Percentiles rank a stretch among this genome's conserved stretches.
phyloP scores from a whole-genome alignment of 2,888 invertebrate species.

The Artemia sp. region DNA sequence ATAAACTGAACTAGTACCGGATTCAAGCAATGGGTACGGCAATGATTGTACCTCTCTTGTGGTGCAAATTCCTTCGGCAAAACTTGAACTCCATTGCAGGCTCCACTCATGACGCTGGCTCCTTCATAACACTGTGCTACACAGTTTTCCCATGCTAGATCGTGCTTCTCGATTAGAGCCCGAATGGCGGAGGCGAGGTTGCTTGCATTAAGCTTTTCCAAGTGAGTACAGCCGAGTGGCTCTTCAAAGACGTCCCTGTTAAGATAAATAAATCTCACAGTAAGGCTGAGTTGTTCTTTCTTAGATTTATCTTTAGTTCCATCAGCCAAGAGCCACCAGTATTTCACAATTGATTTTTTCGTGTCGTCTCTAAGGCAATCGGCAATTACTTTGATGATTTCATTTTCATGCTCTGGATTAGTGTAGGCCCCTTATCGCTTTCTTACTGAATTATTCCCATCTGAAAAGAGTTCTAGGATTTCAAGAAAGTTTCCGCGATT shows the following conservation, averaged over 20 bases:
- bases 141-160: conserved; percentile 20
- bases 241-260: conserved; percentile 16
- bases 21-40: conserved; percentile 20
- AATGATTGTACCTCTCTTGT: conserved; percentile 20
- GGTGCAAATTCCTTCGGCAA: conserved; percentile 19
- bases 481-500: conserved; percentile 23
- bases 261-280: conserved; percentile 19
- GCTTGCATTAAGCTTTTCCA: conserved; percentile 18
- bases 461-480: conserved; percentile 19
- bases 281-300: conserved; percentile 22
- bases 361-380: conserved; percentile 8
- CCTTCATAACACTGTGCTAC: conserved; percentile 22
- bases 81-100: conserved; percentile 17
- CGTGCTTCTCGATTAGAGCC: conserved; percentile 5
- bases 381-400: conserved; percentile 22
- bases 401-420: conserved; percentile 21
- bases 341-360: conserved; percentile 16
- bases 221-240: background rate
- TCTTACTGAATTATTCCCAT: background rate
- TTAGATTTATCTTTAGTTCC: conserved; percentile 22
- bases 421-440: background rate
- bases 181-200: conserved; percentile 17
- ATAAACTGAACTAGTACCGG: conserved; percentile 19
- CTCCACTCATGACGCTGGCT: conserved; percentile 32
- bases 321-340: conserved; percentile 21